Conservation (phyloP, 2,113 vertebrate genomes). For the Phalacrocorax brasilianus region DNA sequence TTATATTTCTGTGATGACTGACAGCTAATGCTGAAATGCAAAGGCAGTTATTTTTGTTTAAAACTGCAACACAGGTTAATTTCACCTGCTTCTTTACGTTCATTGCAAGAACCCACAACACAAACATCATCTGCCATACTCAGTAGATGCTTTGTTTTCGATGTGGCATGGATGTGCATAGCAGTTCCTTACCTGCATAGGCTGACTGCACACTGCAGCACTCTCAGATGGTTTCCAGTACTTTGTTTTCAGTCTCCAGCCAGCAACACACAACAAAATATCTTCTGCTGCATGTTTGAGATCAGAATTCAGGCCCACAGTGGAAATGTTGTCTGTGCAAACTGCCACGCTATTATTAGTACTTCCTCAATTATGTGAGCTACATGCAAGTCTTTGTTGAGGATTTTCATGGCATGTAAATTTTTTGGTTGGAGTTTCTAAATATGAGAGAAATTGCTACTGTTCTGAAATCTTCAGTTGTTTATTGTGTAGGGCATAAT, state of each 20-base stretch:
- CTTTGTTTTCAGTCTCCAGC: neutral
- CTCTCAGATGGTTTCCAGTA: neutral
- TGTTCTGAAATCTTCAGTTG: neutral
- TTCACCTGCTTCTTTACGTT: neutral
- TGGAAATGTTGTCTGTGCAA: conserved; percentile 64
- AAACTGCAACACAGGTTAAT: neutral
- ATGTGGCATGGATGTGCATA: neutral
- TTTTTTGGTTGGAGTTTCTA: conserved; percentile 39
- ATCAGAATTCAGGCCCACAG: conserved; percentile 39
- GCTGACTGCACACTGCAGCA: neutral
- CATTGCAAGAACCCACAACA: neutral
- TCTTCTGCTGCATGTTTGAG: conserved; percentile 27
- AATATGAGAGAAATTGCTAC: conserved; percentile 1
- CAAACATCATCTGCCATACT: neutral
- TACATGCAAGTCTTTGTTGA: conserved; percentile 47
- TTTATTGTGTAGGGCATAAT: conserved; percentile 13
- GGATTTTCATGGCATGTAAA: conserved; percentile 67
- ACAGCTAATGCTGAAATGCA: neutral
- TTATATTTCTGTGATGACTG: neutral
- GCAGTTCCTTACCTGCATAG: neutral
- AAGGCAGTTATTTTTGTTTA: neutral
- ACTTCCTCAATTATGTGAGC: conserved; percentile 64
- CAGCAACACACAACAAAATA: neutral
- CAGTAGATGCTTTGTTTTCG: neutral
- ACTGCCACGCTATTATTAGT: conserved; percentile 39